phyloP scores from a whole-genome alignment of 2,797 vertebrate genomes.

The Hirundo rustica region DNA sequence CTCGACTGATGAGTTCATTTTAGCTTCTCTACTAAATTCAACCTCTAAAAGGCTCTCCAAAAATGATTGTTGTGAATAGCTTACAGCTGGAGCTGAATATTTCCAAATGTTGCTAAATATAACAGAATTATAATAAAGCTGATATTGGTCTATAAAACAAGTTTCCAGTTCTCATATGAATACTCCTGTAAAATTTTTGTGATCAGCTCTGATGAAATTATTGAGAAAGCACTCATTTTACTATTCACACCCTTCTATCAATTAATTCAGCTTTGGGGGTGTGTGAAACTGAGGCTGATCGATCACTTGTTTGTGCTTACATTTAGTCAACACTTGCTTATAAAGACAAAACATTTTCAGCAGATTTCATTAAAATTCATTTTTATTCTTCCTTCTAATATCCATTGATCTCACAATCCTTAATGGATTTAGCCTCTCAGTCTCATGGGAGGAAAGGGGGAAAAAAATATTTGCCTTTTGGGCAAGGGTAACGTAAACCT shows the following conservation, averaged over 20 bases:
- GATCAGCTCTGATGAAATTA: neutral
- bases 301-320: neutral
- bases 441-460: constrained; percentile 14
- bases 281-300: neutral
- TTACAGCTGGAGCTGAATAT: neutral
- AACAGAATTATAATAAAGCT: neutral
- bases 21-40: neutral
- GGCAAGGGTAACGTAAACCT: neutral
- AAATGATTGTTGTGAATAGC: neutral
- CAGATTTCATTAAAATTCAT: neutral
- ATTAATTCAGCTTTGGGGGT: neutral
- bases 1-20: neutral
- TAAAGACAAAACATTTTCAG: neutral
- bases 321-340: neutral
- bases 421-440: neutral
- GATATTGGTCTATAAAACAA: neutral
- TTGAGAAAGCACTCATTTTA: neutral
- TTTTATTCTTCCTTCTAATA: neutral
- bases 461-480: constrained; percentile 25
- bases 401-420: neutral
- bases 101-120: neutral
- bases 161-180: neutral
- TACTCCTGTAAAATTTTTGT: neutral
- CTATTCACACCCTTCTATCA: neutral
- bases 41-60: neutral